phyloP scores from a whole-genome alignment of 2,113 vertebrate genomes.

The Ranitomeya imitator region DNA sequence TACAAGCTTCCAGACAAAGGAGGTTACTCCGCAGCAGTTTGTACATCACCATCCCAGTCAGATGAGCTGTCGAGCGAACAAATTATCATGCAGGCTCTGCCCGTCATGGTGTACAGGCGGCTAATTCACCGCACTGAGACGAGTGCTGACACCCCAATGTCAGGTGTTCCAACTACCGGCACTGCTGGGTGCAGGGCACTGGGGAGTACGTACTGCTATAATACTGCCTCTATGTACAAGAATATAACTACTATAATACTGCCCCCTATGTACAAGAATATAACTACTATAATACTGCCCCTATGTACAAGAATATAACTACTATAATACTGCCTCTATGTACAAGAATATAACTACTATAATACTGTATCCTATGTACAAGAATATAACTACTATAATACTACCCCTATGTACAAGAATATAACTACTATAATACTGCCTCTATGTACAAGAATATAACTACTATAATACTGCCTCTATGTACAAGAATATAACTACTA shows the following conservation, averaged over 20 bases:
- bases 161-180: background rate
- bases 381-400: too few species aligned
- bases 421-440: too few species aligned
- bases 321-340: too few species aligned
- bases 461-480: too few species aligned
- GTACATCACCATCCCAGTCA: constrained; percentile 24
- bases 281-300: background rate
- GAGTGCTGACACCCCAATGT: background rate
- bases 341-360: too few species aligned
- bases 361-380: too few species aligned
- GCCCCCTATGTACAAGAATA: background rate
- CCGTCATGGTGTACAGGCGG: background rate
- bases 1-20: constrained; percentile 50
- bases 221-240: too few species aligned
- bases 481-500: constrained; percentile 5
- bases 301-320: too few species aligned
- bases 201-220: too few species aligned
- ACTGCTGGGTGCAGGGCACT: background rate
- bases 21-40: constrained; percentile 32
- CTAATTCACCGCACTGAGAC: background rate
- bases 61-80: constrained; percentile 26
- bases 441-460: too few species aligned
- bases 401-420: too few species aligned
- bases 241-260: constrained; percentile 13
- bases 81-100: constrained; percentile 6